Conservation (phyloP, 2,888 invertebrate genomes). For the Tridacna gigas region DNA sequence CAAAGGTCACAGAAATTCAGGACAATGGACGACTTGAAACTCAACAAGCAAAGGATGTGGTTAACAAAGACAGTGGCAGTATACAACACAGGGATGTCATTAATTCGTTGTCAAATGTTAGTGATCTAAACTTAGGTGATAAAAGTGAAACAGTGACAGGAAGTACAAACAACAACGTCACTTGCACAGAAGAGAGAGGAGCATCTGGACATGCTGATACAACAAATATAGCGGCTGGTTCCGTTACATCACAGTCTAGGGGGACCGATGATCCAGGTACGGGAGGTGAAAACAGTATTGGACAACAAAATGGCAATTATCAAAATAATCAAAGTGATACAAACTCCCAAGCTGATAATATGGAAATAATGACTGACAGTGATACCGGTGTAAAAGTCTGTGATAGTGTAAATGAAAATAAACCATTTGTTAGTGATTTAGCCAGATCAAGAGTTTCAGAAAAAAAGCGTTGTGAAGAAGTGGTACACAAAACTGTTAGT, state of each 20-base stretch:
- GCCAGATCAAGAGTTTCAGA: background rate
- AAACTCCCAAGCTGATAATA: background rate
- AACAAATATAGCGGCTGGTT: too few species aligned
- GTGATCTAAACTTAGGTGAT: background rate
- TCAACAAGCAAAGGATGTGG: too few species aligned
- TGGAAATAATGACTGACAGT: background rate
- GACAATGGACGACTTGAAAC: too few species aligned
- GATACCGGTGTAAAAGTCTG: conserved; percentile 17
- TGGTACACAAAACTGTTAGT: background rate
- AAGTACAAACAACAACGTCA: too few species aligned
- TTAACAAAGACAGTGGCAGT: too few species aligned
- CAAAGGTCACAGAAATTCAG: too few species aligned
- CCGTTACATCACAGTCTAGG: too few species aligned
- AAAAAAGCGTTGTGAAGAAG: conserved; percentile 8
- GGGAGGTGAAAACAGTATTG: background rate
- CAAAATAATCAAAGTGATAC: conserved; percentile 8
- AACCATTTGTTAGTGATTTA: background rate
- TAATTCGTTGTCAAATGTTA: background rate
- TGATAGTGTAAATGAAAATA: background rate
- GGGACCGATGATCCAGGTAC: background rate
- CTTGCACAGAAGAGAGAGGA: too few species aligned
- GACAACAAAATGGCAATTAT: conserved; percentile 7
- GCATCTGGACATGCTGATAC: too few species aligned
- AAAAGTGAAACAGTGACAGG: too few species aligned
- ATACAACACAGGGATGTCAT: background rate